A percentile compares a stretch with the other conserved stretches of the same genome.
These are phyloP conservation scores for Phataginus tetradactyla DNA, from an alignment of 2,797 vertebrate genomes.

Conservation along the genomic window DNA sequence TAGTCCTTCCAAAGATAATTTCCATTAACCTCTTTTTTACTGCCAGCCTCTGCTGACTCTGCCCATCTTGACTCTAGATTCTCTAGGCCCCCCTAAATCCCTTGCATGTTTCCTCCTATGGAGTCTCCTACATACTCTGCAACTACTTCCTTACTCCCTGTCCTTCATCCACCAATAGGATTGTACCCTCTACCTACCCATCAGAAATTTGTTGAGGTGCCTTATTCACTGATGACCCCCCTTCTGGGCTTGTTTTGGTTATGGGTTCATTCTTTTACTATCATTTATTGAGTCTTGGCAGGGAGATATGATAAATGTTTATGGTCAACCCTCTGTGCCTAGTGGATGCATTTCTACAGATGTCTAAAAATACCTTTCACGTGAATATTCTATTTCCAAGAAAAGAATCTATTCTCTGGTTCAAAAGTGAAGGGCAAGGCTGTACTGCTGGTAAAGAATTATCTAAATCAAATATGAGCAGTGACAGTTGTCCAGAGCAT, in stretches of 20 bases:
- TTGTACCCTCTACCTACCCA: neutral
- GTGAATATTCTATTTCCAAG: slow-evolving; percentile 61
- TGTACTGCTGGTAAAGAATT: slow-evolving; percentile 18
- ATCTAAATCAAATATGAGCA: slow-evolving; percentile 50
- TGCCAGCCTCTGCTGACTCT: neutral
- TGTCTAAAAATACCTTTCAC: slow-evolving; percentile 49
- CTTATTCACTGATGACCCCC: neutral
- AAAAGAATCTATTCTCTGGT: slow-evolving; percentile 55
- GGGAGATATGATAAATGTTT: slow-evolving; percentile 41
- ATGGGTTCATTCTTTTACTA: slow-evolving; percentile 35
- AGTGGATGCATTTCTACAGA: slow-evolving; percentile 15
- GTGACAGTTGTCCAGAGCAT: slow-evolving; percentile 31
- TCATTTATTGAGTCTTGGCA: slow-evolving; percentile 55
- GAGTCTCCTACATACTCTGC: neutral
- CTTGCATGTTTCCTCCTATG: neutral
- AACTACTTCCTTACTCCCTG: neutral
- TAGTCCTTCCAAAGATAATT: neutral
- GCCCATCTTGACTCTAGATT: neutral
- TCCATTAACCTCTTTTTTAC: neutral
- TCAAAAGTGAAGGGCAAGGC: slow-evolving; percentile 66
- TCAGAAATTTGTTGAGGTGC: neutral
- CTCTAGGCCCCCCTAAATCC: neutral
- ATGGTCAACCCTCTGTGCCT: neutral
- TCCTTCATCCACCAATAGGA: neutral
- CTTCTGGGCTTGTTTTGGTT: slow-evolving; percentile 40